Evolutionary conservation across 2,888 invertebrate genomes (phyloP), one percentile per base, ranked within the genome.

Genomic region (Abrostola triplasia): DNA sequence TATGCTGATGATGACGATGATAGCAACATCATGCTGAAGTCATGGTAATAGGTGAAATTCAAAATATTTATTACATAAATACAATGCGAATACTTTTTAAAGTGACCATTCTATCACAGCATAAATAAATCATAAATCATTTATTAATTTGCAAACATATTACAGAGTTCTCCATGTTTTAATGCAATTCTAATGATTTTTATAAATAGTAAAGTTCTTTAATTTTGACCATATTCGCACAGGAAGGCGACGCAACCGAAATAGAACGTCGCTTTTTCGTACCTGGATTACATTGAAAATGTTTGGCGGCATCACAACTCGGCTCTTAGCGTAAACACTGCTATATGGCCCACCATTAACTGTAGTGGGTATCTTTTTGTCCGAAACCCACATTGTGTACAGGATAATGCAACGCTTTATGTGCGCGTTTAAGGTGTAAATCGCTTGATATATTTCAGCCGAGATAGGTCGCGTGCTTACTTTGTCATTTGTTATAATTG

Each of bases 311-410:
- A 76, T 80, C 73, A 83, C 84, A 85, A 83, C 84, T 85, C 79
- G 71, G 83, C 84, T 84, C 83, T 83, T 83, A 83, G 81, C 82
- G 81, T 82, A 85, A 88, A 85, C 76, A 84, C 85, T 83, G 76
- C 77, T 82, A 83, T 86, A 87, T 82, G 84, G 80, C 79, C 70
- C 66, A 77, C 80, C 84, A 89, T 90, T 89, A 88, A 86, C 77
- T 79, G 79, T 82, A 82, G 85, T 76, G 61, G 63, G 76, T 77
- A 76, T 83, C 84, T 88, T 90, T 90, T 87, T 86, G 86, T 84
- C 79, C 77, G 70, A 70, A 67, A 72, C 63, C 64, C 56, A 82
- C 81, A 81, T 86, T 87, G 85, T 83, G 82, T 84, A 81, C 77
- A 70, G 79, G 81, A 85, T 85, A 84, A 86, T 84, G 81, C 79